These are phyloP conservation scores for Avahi laniger DNA, from an alignment of 2,797 vertebrate genomes.

Conservation along the genomic window DNA sequence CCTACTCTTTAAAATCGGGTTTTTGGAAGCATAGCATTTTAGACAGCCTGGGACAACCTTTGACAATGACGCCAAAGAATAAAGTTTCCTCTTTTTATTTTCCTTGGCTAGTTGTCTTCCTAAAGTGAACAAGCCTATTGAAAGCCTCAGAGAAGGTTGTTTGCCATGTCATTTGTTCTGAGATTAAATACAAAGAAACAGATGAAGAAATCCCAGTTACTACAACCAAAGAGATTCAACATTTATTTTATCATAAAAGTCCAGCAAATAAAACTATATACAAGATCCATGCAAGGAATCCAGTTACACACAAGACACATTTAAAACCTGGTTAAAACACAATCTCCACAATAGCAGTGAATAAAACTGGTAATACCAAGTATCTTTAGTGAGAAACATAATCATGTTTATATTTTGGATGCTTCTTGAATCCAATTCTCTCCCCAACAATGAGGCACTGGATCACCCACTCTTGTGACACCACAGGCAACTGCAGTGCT, in stretches of 20 bases:
- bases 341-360: constrained; percentile 85
- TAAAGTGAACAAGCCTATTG: not conserved
- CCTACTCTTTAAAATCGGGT: not conserved
- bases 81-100: not conserved
- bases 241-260: constrained; percentile 98
- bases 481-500: constrained; percentile 90
- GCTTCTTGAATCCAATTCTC: constrained; percentile 88
- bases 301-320: constrained; percentile 84
- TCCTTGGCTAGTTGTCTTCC: constrained; percentile 11
- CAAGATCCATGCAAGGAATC: constrained; percentile 88
- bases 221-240: constrained; percentile 90
- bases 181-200: constrained; percentile 63
- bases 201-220: constrained; percentile 75
- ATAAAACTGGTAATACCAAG: constrained; percentile 68
- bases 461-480: constrained; percentile 96
- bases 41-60: constrained; percentile 6
- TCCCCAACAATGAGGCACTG: constrained; percentile 95
- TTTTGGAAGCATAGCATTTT: constrained; percentile 4
- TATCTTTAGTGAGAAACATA: constrained; percentile 83
- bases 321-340: constrained; percentile 84
- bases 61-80: constrained; percentile 29
- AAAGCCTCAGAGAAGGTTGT: constrained; percentile 21
- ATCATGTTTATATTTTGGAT: constrained; percentile 91
- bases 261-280: constrained; percentile 94
- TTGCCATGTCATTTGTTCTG: constrained; percentile 42